A percentile compares a stretch with the other conserved stretches of the same genome.
phyloP scores from a whole-genome alignment of 2,113 vertebrate genomes.

The Prunella himalayana region DNA sequence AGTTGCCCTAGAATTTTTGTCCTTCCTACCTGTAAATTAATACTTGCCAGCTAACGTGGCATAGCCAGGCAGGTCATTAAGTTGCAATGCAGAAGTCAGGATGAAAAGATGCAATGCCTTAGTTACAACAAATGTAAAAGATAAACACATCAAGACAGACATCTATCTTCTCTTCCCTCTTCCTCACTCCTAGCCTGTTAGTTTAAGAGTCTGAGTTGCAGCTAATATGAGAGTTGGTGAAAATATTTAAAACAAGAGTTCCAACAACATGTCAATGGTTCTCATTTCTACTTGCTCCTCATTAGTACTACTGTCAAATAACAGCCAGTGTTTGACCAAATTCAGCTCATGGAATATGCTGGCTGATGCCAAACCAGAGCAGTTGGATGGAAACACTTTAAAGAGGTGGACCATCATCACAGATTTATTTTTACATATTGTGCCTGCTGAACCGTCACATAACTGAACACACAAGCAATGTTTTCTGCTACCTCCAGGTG shows the following conservation, averaged over 20 bases:
- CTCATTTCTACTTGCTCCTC: conserved; percentile 35
- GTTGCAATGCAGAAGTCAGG: background rate
- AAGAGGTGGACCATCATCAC: conserved; percentile 31
- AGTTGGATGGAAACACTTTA: conserved; percentile 46
- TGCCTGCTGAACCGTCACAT: conserved; percentile 19
- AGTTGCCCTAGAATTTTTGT: background rate
- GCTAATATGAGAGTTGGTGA: background rate
- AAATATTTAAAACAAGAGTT: conserved; percentile 13
- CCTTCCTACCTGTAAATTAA: background rate
- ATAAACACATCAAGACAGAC: background rate
- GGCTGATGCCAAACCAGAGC: conserved; percentile 15
- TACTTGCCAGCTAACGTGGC: background rate
- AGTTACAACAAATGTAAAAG: background rate
- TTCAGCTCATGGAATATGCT: conserved; percentile 43
- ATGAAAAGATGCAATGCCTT: background rate
- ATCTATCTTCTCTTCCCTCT: background rate
- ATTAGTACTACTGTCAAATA: conserved; percentile 45
- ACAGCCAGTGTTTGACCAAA: conserved; percentile 39
- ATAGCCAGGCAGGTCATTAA: background rate
- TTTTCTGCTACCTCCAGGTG: conserved; percentile 50
- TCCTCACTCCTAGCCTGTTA: background rate
- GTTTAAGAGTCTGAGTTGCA: background rate
- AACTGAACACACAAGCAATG: conserved; percentile 23
- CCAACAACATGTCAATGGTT: conserved; percentile 33
- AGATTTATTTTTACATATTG: conserved; percentile 48